These are phyloP conservation scores for Montifringilla adamsi DNA, from an alignment of 2,113 vertebrate species.

Conservation along the genomic window DNA sequence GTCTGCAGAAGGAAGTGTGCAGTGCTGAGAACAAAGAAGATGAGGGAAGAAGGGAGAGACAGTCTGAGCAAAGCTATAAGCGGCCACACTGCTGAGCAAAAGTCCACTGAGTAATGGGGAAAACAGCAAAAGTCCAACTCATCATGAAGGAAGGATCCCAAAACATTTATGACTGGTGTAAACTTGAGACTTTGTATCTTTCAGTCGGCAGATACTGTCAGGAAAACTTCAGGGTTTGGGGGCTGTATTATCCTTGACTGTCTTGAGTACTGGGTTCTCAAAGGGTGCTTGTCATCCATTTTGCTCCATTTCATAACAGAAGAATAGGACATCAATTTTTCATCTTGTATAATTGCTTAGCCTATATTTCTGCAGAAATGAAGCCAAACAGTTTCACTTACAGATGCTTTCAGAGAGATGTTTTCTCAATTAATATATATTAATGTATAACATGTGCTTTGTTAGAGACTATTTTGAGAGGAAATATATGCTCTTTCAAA, in stretches of 20 bases:
- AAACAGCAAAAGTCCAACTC: neutral
- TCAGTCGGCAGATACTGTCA: neutral
- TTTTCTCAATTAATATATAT: neutral
- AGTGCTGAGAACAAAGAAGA: neutral
- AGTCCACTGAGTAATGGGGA: fast-evolving
- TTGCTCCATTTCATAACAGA: neutral
- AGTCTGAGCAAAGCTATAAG: neutral
- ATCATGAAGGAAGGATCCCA: neutral
- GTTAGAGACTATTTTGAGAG: neutral
- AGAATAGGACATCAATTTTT: neutral
- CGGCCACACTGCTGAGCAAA: neutral
- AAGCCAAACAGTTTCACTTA: neutral
- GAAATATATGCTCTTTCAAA: neutral
- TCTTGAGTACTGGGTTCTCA: neutral
- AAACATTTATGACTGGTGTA: neutral
- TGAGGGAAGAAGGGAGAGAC: neutral
- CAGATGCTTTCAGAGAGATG: neutral
- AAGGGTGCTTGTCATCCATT: neutral
- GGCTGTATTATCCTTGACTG: neutral
- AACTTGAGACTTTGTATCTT: neutral
- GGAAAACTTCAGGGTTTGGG: neutral
- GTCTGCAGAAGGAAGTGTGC: neutral
- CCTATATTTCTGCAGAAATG: neutral
- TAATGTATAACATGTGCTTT: neutral
- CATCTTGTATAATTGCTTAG: neutral